phyloP scores from a whole-genome alignment of 2,888 invertebrate species.

The Xanthorhoe spadicearia region DNA sequence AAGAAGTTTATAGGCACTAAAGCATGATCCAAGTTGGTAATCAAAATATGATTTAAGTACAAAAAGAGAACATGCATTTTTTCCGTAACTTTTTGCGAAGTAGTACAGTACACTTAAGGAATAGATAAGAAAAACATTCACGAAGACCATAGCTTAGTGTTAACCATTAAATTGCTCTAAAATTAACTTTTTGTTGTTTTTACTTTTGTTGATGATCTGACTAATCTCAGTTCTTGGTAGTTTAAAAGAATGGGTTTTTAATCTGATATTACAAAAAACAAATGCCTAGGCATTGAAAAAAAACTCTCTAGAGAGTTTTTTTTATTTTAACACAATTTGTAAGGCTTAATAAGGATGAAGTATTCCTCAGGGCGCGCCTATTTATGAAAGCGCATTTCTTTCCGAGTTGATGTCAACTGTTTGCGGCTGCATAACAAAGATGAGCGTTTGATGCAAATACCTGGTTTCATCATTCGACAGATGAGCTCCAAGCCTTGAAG shows the following conservation, averaged over 20 bases:
- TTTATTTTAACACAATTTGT: too few relatives aligned
- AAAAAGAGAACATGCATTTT: neutral
- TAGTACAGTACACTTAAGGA: too few relatives aligned
- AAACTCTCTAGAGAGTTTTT: too few relatives aligned
- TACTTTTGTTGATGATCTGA: neutral
- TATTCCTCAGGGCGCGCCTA: too few relatives aligned
- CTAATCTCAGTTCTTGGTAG: neutral
- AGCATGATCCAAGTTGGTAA: too few relatives aligned
- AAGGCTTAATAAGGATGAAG: too few relatives aligned
- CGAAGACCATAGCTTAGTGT: neutral
- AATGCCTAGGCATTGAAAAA: too few relatives aligned
- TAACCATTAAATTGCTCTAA: neutral
- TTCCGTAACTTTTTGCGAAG: neutral
- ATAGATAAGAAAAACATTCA: neutral
- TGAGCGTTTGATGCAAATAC: neutral
- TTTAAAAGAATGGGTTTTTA: neutral
- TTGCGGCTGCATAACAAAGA: neutral
- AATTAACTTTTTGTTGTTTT: conserved; percentile 1
- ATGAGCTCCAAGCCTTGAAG: neutral
- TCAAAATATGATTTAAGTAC: neutral
- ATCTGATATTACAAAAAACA: too few relatives aligned
- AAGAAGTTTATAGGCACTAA: too few relatives aligned
- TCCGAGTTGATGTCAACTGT: neutral
- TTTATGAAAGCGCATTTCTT: neutral
- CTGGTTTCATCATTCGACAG: conserved; percentile 2